Percentiles rank a stretch among this genome's conserved stretches.
These are phyloP conservation scores for Agapornis roseicollis DNA, from an alignment of 2,113 vertebrate species.

Conservation along the genomic window DNA sequence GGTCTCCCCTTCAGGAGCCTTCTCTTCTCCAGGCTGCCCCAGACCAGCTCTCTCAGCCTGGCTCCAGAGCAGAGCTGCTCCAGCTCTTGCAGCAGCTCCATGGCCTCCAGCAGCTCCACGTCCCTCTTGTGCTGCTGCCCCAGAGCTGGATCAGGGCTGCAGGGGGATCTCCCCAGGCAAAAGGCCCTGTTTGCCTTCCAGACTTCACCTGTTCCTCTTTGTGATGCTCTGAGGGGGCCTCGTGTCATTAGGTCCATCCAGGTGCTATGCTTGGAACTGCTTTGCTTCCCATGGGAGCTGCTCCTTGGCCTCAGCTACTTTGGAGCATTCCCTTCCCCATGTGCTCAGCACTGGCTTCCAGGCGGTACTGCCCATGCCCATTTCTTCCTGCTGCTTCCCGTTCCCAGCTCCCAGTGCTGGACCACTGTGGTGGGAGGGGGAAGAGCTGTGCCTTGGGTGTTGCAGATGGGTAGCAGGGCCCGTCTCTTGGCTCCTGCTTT, in stretches of 20 bases:
- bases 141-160: not conserved
- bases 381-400: not conserved
- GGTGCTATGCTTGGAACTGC: not conserved
- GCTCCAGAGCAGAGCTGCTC: not conserved
- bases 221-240: not conserved
- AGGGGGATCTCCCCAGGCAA: not conserved
- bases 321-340: accelerated
- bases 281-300: not conserved
- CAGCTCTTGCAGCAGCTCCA: not conserved
- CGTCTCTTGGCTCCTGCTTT: not conserved
- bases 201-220: not conserved
- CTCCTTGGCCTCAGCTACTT: accelerated
- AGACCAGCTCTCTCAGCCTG: not conserved
- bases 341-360: accelerated
- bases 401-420: not conserved
- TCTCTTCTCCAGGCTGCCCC: too few relatives aligned
- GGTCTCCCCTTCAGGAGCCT: too few relatives aligned
- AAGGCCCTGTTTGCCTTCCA: not conserved
- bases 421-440: not conserved
- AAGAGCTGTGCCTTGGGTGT: accelerated
- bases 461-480: not conserved
- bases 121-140: not conserved
- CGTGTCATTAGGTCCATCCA: not conserved
- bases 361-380: not conserved
- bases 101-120: not conserved